Evolutionary conservation across 1,140 invertebrate genomes (phyloP).

Genomic region (Octopus bimaculoides): DNA sequence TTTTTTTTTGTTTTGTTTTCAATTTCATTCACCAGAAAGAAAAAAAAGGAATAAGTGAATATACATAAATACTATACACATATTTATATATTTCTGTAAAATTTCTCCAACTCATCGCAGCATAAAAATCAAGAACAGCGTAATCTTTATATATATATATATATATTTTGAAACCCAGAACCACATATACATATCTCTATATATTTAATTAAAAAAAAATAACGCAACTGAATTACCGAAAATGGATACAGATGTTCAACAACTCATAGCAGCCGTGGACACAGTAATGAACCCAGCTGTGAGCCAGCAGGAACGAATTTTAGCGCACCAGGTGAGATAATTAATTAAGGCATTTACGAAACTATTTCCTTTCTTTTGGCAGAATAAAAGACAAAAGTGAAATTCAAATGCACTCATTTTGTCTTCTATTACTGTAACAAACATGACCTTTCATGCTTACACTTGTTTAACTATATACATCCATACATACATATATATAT

Average conservation of each 20-base stretch:
- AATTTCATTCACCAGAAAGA: too few relatives aligned
- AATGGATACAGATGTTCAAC: slow-evolving; percentile 18
- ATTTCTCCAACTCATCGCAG: background rate
- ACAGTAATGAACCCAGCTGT: slow-evolving; percentile 33
- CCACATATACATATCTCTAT: background rate
- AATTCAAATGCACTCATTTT: background rate
- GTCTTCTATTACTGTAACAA: background rate
- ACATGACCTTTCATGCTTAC: background rate
- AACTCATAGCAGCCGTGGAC: slow-evolving; percentile 29
- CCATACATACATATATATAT: background rate
- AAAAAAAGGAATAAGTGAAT: too few relatives aligned
- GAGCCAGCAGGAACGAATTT: slow-evolving; percentile 22
- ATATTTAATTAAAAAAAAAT: background rate
- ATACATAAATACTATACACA: background rate
- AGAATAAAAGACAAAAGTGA: background rate
- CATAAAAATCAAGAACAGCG: too few relatives aligned
- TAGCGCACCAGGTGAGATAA: slow-evolving; percentile 32
- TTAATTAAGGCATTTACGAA: background rate
- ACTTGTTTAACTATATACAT: background rate
- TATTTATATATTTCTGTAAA: background rate
- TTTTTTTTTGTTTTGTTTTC: too few relatives aligned
- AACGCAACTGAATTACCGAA: background rate
- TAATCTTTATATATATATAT: background rate
- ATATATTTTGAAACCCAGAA: background rate
- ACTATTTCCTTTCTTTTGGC: background rate